These are phyloP conservation scores for Eumerus sabulonum DNA, from an alignment of 2,888 invertebrate species.

Conservation along the genomic window DNA sequence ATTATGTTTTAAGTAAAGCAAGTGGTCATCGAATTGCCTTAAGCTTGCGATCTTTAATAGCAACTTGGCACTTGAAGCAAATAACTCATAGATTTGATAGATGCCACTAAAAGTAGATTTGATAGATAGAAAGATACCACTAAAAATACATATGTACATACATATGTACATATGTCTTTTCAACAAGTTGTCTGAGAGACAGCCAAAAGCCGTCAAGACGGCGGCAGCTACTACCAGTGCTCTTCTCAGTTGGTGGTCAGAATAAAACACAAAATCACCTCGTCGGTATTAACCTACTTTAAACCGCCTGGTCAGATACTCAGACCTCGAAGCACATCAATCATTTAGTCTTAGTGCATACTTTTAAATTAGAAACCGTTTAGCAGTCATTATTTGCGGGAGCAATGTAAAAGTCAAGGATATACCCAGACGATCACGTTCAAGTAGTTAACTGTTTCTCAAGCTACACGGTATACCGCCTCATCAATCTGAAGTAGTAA, in stretches of 20 bases:
- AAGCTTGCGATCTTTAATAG: too few relatives aligned
- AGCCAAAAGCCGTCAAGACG: conserved; percentile 31
- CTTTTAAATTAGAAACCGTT: conserved; percentile 68
- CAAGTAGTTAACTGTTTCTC: conserved; percentile 46
- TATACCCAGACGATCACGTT: conserved; percentile 10
- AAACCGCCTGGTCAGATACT: conserved; percentile 4
- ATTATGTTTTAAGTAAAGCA: too few relatives aligned
- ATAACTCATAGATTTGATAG: too few relatives aligned
- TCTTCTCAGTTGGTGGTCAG: conserved; percentile 51
- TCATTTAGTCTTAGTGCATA: conserved; percentile 43
- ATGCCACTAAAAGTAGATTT: too few relatives aligned
- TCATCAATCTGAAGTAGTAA: conserved; percentile 36
- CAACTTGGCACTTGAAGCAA: too few relatives aligned
- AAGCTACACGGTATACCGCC: conserved; percentile 43
- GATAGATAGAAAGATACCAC: too few relatives aligned
- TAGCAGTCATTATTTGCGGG: conserved; percentile 46
- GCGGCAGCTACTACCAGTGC: conserved; percentile 30
- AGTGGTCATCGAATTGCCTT: too few relatives aligned
- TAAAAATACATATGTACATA: too few relatives aligned
- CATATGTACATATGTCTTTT: too few relatives aligned
- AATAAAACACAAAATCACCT: conserved; percentile 1
- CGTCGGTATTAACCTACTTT: conserved; percentile 15
- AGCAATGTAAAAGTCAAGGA: conserved; percentile 15
- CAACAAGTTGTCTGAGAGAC: too few relatives aligned
- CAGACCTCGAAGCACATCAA: conserved; percentile 40